phyloP scores from a whole-genome alignment of 2,888 invertebrate species.

The Daptonema setosum region DNA sequence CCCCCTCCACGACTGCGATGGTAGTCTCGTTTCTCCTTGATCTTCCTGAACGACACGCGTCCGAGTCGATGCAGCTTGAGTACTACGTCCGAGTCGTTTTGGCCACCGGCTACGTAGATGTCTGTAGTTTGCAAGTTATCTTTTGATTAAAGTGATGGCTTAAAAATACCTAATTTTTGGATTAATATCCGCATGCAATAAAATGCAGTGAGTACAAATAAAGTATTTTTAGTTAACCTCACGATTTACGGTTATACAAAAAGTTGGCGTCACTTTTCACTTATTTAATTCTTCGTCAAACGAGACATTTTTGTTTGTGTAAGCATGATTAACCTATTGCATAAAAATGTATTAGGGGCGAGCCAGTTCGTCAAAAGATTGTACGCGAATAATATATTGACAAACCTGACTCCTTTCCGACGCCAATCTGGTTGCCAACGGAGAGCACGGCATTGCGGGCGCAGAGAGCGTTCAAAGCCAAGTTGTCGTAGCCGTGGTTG shows the following conservation, averaged over 20 bases:
- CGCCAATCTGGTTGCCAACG: constrained; percentile 93
- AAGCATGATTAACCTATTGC: no score
- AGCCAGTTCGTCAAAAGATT: no score
- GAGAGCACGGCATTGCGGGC: constrained; percentile 47
- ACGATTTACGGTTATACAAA: no score
- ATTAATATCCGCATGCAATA: not conserved
- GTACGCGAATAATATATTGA: no score
- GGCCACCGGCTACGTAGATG: constrained; percentile 66
- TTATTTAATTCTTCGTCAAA: no score
- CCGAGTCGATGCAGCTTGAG: constrained; percentile 63
- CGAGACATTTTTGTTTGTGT: no score
- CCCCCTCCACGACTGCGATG: constrained; percentile 69
- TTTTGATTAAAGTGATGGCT: not conserved
- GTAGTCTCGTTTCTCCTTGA: constrained; percentile 88
- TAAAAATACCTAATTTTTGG: not conserved
- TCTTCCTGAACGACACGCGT: constrained; percentile 77
- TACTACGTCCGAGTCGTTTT: constrained; percentile 55
- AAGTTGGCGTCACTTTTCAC: no score
- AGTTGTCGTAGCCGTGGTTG: constrained; percentile 82
- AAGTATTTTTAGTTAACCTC: no score
- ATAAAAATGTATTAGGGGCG: no score
- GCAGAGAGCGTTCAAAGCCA: constrained; percentile 68
- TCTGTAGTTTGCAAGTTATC: constrained; percentile 26
- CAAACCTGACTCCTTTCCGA: constrained; percentile 72
- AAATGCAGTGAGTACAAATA: constrained; percentile 9